Evolutionary conservation across 2,113 vertebrate genomes (phyloP), one percentile per base, ranked within the genome.

Genomic region (Pluvialis apricaria): DNA sequence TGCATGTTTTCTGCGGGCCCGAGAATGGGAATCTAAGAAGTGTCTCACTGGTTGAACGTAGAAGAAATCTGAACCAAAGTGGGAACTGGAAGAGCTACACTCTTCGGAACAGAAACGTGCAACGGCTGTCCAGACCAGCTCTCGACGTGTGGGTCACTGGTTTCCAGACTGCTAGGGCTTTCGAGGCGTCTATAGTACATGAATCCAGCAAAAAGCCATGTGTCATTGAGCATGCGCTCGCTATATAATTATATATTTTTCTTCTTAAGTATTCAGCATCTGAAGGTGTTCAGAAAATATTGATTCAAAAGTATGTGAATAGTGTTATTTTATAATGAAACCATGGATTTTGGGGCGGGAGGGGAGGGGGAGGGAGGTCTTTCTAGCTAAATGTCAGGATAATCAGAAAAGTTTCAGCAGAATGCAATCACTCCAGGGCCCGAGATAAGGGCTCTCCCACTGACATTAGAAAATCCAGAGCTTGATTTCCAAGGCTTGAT

Each of bases 231-330:
- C 96, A 45, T 34, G 81, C 4, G 9, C 92, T 97, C 75, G 3
- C 87, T 94, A 76, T 25, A 94, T 87, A 32, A 44, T 92, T 71
- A 92, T 95, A 31, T 96, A 80, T 96, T 97, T 88, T 96, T 95
- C 91, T 96, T 88, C 94, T 94, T 90, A 96, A 96, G 97, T 97
- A 97, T 97, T 97, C 97, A 97, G 96, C 97, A 97, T 97, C 97
- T 97, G 96, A 97, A 97, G 83, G 94, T 96, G 91, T 97, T 96
- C 90, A 96, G 97, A 97, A 97, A 96, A 97, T 97, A 96, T 4
- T 97, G 95, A 96, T 97, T 96, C 92, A 93, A 15, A 97, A 96
- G 92, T 92, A 95, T 97, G 97, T 97, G 97, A 96, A 96, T 96
- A 95, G 97, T 95, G 73, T 96, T 96, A 92, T 96, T 97, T 97